phyloP scores from a whole-genome alignment of 2,797 vertebrate species.

The Macropus fuliginosus region DNA sequence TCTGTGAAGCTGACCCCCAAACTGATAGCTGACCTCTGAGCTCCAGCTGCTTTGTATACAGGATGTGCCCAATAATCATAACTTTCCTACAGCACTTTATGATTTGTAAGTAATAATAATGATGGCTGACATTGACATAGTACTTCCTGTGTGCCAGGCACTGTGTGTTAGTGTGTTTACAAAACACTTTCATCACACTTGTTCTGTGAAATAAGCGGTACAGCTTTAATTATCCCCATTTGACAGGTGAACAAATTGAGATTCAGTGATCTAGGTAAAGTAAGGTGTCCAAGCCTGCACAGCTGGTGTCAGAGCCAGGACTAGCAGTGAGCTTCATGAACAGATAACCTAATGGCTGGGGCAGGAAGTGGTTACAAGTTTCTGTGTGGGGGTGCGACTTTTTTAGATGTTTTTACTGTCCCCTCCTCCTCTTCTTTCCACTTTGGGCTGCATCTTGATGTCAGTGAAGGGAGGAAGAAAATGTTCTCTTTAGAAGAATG shows the following conservation, averaged over 20 bases:
- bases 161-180: neutral
- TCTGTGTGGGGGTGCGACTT: neutral
- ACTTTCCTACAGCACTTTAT: neutral
- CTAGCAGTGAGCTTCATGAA: neutral
- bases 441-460: constrained; percentile 67
- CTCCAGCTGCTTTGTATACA: neutral
- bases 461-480: constrained; percentile 76
- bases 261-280: neutral
- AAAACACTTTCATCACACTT: neutral
- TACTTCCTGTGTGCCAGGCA: neutral
- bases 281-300: fast-evolving
- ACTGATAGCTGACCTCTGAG: neutral
- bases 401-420: constrained; percentile 68
- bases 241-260: neutral
- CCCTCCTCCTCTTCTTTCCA: constrained; percentile 48
- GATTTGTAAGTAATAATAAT: neutral
- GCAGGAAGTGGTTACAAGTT: neutral
- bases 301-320: neutral
- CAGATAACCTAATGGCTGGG: neutral
- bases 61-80: neutral
- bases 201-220: neutral
- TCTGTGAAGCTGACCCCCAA: neutral
- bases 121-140: neutral
- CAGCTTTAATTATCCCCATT: neutral
- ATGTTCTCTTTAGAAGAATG: constrained; percentile 64